These are phyloP conservation scores for Zalophus californianus DNA, from an alignment of 2,797 vertebrate genomes.

Conservation along the genomic window DNA sequence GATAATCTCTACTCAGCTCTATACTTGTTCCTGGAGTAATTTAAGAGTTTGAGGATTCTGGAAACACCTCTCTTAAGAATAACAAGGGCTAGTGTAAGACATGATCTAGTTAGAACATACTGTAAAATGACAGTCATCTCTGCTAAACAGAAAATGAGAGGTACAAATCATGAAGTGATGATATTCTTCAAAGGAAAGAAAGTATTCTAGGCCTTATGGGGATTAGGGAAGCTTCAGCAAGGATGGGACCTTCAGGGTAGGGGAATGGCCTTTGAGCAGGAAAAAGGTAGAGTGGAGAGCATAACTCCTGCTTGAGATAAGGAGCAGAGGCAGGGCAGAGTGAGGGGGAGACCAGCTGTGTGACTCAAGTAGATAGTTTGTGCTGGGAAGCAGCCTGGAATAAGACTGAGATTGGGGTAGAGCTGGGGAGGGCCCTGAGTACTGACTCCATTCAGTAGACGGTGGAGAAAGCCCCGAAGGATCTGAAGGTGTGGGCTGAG, in stretches of 20 bases:
- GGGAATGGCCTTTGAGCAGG: not conserved
- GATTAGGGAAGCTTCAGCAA: not conserved
- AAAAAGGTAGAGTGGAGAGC: not conserved
- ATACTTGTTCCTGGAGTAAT: not conserved
- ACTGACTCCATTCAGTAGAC: not conserved
- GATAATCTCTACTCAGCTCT: not conserved
- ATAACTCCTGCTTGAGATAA: not conserved
- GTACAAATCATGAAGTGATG: not conserved
- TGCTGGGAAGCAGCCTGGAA: not conserved
- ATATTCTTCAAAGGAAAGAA: not conserved
- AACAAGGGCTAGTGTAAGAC: not conserved
- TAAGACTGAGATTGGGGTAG: not conserved
- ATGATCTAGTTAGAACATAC: not conserved
- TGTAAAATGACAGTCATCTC: not conserved
- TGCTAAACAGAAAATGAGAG: not conserved
- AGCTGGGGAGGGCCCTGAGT: not conserved
- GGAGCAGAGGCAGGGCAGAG: not conserved
- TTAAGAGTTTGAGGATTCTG: slow-evolving; percentile 27
- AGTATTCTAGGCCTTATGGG: not conserved
- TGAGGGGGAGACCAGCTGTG: not conserved
- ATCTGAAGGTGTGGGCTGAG: not conserved
- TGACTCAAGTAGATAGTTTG: not conserved
- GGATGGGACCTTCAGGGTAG: not conserved
- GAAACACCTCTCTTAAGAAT: not conserved
- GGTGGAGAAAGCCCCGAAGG: not conserved